Percentiles rank a stretch among this genome's conserved stretches.
phyloP scores from a whole-genome alignment of 2,888 invertebrate species.

The Archips crataeganus region DNA sequence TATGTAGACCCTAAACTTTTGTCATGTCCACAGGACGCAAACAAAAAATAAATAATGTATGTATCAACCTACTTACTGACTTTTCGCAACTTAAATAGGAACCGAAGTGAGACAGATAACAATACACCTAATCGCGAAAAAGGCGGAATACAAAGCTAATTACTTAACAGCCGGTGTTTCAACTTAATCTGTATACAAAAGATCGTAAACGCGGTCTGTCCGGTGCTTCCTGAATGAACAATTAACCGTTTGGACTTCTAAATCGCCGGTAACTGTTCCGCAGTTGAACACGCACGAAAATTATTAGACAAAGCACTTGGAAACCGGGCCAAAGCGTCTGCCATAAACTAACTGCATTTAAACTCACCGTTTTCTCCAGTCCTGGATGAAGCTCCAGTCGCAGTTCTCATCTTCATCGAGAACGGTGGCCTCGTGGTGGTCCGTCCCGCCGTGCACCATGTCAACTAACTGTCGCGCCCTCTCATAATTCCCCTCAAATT shows the following conservation, averaged over 20 bases:
- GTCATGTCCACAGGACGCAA: too few relatives aligned
- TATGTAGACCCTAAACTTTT: too few relatives aligned
- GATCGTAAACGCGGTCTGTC: constrained; percentile 47
- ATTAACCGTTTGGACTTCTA: constrained; percentile 63
- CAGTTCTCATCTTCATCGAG: constrained; percentile 83
- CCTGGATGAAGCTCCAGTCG: constrained; percentile 91
- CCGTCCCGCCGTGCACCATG: constrained; percentile 76
- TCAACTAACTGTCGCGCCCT: constrained; percentile 87
- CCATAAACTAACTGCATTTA: constrained; percentile 44
- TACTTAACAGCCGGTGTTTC: constrained; percentile 14
- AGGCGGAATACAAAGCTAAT: constrained; percentile 27
- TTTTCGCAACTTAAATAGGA: not conserved
- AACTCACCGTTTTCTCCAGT: constrained; percentile 89
- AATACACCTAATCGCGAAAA: constrained; percentile 1
- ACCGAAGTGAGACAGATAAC: not conserved
- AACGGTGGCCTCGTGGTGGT: constrained; percentile 78
- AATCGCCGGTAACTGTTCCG: constrained; percentile 64
- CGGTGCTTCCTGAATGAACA: constrained; percentile 63
- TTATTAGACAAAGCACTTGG: constrained; percentile 61
- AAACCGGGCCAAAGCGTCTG: constrained; percentile 62
- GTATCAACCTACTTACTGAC: not conserved
- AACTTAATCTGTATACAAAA: constrained; percentile 27
- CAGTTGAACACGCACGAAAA: constrained; percentile 53
- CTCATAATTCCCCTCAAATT: constrained; percentile 87
- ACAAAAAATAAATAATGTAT: not conserved